phyloP scores from a whole-genome alignment of 2,113 vertebrate genomes.

The Cavia porcellus region DNA sequence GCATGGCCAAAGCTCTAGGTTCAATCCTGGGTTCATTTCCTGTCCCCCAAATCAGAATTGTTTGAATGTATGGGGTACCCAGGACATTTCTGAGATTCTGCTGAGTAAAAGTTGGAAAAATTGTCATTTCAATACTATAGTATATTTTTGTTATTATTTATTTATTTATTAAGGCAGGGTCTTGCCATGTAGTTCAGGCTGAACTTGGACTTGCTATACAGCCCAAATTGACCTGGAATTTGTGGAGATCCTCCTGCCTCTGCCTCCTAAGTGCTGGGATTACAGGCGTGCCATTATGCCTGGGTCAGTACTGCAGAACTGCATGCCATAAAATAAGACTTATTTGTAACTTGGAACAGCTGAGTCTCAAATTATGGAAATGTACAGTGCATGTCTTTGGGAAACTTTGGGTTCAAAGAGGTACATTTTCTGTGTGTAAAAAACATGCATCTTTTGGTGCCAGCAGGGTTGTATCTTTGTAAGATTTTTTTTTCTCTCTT shows the following conservation, averaged over 20 bases:
- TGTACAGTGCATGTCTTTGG: not conserved
- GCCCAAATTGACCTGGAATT: not conserved
- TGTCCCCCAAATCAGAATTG: not conserved
- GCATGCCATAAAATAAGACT: not conserved
- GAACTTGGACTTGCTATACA: not conserved
- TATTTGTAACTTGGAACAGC: not conserved
- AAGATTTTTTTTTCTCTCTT: not conserved
- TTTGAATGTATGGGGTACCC: not conserved
- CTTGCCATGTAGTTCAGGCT: not conserved
- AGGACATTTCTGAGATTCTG: not conserved
- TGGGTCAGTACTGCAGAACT: not conserved
- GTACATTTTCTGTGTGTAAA: not conserved
- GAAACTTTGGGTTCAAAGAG: not conserved
- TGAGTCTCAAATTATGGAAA: not conserved
- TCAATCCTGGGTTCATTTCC: not conserved
- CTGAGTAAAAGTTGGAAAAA: not conserved
- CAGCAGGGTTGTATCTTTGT: not conserved
- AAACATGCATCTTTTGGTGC: not conserved
- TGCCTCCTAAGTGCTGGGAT: not conserved
- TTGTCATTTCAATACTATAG: not conserved
- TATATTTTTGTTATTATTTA: not conserved
- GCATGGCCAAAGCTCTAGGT: not conserved
- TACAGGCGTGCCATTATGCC: not conserved
- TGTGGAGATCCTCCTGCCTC: not conserved
- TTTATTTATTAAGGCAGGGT: not conserved